A percentile compares a stretch with the other conserved stretches of the same genome.
Evolutionary conservation across 1,140 invertebrate genomes (phyloP).

Genomic region (Drosophila equinoxialis): DNA sequence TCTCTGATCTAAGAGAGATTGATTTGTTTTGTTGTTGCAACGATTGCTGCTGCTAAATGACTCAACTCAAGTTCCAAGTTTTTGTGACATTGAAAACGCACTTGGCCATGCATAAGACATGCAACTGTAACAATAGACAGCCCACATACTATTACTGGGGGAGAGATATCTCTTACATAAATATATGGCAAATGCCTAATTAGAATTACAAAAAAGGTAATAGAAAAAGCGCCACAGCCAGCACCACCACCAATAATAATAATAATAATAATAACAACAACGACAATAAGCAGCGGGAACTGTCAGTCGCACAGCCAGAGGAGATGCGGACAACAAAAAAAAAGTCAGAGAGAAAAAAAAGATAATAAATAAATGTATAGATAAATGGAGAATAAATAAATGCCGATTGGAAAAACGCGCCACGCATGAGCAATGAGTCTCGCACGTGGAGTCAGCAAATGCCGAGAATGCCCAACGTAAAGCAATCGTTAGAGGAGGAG

Average conservation of each 20-base stretch:
- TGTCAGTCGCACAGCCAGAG: constrained; percentile 56
- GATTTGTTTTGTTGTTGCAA: neutral
- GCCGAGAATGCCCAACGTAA: too few species aligned
- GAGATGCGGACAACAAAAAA: constrained; percentile 26
- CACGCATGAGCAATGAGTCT: constrained; percentile 68
- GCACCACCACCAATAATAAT: constrained; percentile 48
- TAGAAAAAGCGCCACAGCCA: constrained; percentile 78
- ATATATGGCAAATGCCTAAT: constrained; percentile 65
- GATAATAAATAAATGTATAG: constrained; percentile 80
- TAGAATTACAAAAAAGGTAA: constrained; percentile 79
- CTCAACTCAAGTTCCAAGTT: constrained; percentile 12
- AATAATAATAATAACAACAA: constrained; percentile 49
- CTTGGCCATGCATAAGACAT: constrained; percentile 31
- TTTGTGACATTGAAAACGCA: constrained; percentile 42
- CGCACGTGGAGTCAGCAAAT: constrained; percentile 42
- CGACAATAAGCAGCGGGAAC: constrained; percentile 37
- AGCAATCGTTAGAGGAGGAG: too few species aligned
- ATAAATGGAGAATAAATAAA: constrained; percentile 81
- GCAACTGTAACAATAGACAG: constrained; percentile 57
- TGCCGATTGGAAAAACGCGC: constrained; percentile 69
- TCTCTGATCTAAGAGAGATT: too few species aligned
- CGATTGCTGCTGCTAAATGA: constrained; percentile 13
- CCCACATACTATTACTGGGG: neutral
- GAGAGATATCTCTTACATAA: constrained; percentile 57
- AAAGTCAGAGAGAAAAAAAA: constrained; percentile 41